Evolutionary conservation across 2,888 invertebrate genomes (phyloP), one percentile per base, ranked within the genome.

Genomic region (Pseudanteris insignis): DNA sequence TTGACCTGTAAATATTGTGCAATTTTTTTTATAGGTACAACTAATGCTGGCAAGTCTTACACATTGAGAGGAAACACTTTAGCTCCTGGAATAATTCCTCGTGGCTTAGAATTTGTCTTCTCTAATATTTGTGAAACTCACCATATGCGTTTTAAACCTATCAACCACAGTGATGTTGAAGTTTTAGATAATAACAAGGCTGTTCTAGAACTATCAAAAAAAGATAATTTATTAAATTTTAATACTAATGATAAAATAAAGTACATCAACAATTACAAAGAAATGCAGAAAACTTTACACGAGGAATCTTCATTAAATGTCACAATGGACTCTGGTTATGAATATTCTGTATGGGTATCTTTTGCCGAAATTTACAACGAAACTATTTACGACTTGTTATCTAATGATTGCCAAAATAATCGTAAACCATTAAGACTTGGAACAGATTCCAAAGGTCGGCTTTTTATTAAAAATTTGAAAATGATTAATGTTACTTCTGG

Each of bases 341-440:
- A 72, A 14, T 79, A 76, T 43, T 81, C 82, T 15, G 83, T 91
- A 0, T 92, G 94, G 94, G 87, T 96, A 0, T 92, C 94, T 0
- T 95, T 93, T 81, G 89, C 89, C 0, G 96, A 96, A 78, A 90
- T 96, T 14, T 96, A 96, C 77, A 96, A 96, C 76, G 96, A 96
- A 76, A 84, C 86, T 0, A 87, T 95, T 2, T 92, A 88, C 72
- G 96, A 96, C 78, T 81, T 96, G 10, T 78, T 96, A n/a, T 86
- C 72, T 0, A 78, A 72, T 36, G 79, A 75, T 11, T 72, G 71
- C 37, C 74, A 76, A 8, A 76, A 72, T 40, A 70, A 68, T 38
- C 61, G 68, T 14, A 64, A 72, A 26, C 57, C 74, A 0, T 57
- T 79, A n/a, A 80, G 77, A 62, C 33, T 79, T 2, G 71, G 69